Evolutionary conservation across 2,888 invertebrate species (phyloP).

Genomic region (Dioctria rufipes): DNA sequence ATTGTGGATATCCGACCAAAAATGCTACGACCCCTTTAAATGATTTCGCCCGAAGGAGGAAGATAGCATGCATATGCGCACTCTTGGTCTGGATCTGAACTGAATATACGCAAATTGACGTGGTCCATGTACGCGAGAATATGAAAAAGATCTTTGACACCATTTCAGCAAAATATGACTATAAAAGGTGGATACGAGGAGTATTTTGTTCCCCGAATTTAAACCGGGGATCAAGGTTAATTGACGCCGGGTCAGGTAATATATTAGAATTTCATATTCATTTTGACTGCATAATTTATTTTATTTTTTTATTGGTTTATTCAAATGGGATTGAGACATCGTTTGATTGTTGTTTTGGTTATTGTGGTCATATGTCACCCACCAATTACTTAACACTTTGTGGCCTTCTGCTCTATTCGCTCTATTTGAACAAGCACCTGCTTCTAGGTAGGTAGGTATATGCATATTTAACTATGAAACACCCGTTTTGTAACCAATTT

Average conservation of each 20-base stretch:
- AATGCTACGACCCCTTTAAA: conserved; percentile 52
- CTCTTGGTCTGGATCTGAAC: not conserved
- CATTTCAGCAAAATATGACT: conserved; percentile 52
- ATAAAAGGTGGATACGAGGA: conserved; percentile 35
- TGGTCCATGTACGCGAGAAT: conserved; percentile 27
- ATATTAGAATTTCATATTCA: conserved; percentile 14
- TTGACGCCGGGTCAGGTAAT: conserved; percentile 28
- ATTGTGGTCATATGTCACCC: conserved; percentile 44
- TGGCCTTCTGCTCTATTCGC: conserved; percentile 19
- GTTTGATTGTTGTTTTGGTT: conserved; percentile 3
- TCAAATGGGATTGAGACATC: conserved; percentile 50
- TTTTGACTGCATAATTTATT: conserved; percentile 35
- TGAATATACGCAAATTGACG: conserved; percentile 14
- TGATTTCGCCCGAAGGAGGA: conserved; percentile 45
- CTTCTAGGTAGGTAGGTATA: not conserved
- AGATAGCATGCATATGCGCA: conserved; percentile 7
- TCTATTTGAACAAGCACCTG: conserved; percentile 6
- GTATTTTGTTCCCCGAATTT: conserved; percentile 33
- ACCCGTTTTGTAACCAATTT: conserved; percentile 19
- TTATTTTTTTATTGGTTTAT: conserved; percentile 43
- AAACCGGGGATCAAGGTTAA: conserved; percentile 36
- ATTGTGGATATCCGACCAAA: conserved; percentile 56
- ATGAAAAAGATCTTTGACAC: conserved; percentile 50
- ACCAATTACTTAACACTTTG: conserved; percentile 36
- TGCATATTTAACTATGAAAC: not conserved